Base-by-base conservation (phyloP, 2,888 invertebrate genomes). In the Habrosyne pyritoides region DNA sequence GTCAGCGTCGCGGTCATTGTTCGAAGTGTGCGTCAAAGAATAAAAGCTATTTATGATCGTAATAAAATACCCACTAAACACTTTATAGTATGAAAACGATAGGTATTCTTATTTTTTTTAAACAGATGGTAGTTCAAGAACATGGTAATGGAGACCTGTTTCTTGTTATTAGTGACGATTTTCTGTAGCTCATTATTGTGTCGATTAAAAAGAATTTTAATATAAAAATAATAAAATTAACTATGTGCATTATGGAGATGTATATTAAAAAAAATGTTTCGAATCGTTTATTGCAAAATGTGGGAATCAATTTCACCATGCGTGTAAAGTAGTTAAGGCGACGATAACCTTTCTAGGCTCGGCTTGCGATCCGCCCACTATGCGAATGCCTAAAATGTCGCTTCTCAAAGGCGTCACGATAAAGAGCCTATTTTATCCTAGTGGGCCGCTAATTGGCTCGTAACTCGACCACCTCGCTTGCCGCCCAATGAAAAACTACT, bases 391-490 rank as follows among this genome's bases (percentile, higher is more conserved):
- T 63, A 59, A 67, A 70, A 71, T 68, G 57, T 64, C 66, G 59
- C 54, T 62, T 54, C 60, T 55, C 63, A 64, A 64, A 60, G 56
- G 49, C 59, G 51, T 60, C 55, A 59, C 63, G 66, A 74, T 69
- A 74, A 72, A 73, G 73, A 71, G 55, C 61, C 62, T 65, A 69
- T 70, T 67, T 69, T 69, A 69, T 66, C 63, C 68, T 63, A 72
- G 56, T 60, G 61, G 59, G 55, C 56, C 67, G 66, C 75, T 83
- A 81, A 81, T 82, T 83, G 78, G 80, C 73, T 71, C 75, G 67
- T 73, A 79, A 76, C 73, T 77, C 61, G 61, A 61, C 71, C 60
- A 58, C 65, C 66, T 67, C 67, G 49, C 42, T 47, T 24, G 53
- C 52, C 48, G 51, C 3, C 28, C 71, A 60, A 69, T 67, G 63